Evolutionary conservation across 92 coral and sea anemone species (phyloP), one percentile per base, ranked within the genome.

Genomic region (Diadumene lineata): DNA sequence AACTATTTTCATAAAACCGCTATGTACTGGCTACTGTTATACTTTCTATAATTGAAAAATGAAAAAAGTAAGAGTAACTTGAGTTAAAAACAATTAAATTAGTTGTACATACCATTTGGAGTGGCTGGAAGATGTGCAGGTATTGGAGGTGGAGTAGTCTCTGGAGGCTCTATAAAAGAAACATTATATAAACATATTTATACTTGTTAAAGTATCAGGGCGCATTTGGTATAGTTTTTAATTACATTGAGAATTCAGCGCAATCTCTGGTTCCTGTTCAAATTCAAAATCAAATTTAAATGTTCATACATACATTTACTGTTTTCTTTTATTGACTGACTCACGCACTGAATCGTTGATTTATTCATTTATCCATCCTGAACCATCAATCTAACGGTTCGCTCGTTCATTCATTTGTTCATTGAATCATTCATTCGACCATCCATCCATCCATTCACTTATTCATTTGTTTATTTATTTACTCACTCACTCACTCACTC

Each of bases 101-200:
- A 38, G n/a, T 16, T 18, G n/a, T n/a, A 43, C 80, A 25, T 64
- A 75, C 80, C 80, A 29, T 75, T 60, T 8, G 80, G 80, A 26
- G 80, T 58, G 24, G 80, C 70, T 43, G 80, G 80, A 19, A 11
- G 72, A 65, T 58, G 51, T n/a, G 68, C 48, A 62, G 71, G 80
- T 23, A 31, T 34, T 17, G 70, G 80, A 25, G 80, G 80, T 16
- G 80, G 71, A 2, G 61, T 62, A 7, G 80, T 75, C 51, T 58
- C 33, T 1, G 60, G 62, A 11, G 72, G 72, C 15, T 27, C 80
- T 75, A 68, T 73, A 53, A 64, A 19, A 8, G 30, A 3, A 65
- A 65, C n/a, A n/a, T n/a, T n/a, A n/a, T n/a, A n/a, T n/a, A 25
- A 62, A 27, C 27, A 38, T 13, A 38, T 38, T 38, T 4, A 38